Conservation (phyloP, 2,797 vertebrate genomes). For the Lacerta bilineata region DNA sequence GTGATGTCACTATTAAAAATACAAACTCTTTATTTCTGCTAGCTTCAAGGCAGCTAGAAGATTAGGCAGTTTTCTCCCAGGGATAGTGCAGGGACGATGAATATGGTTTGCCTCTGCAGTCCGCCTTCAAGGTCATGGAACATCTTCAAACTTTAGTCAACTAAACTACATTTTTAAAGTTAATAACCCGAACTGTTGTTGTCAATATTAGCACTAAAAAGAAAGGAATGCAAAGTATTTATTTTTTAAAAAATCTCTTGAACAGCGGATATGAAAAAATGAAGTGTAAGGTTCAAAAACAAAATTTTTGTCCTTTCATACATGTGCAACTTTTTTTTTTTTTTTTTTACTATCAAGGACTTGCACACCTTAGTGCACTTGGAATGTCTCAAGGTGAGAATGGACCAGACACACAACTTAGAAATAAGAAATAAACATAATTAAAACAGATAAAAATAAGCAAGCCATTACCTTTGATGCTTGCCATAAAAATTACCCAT, state of each 20-base stretch:
- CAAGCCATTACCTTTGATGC: conserved; percentile 83
- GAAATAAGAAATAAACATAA: conserved; percentile 54
- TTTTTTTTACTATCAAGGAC: conserved; percentile 21
- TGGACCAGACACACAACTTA: neutral
- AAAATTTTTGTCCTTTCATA: neutral
- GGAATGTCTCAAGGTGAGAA: conserved; percentile 25
- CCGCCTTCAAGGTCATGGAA: neutral
- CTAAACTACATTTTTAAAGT: neutral
- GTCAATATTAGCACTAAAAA: neutral
- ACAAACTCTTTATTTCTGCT: neutral
- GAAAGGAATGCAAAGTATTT: neutral
- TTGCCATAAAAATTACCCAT: conserved; percentile 89
- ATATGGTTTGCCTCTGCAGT: neutral
- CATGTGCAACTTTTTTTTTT: neutral
- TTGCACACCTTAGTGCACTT: neutral
- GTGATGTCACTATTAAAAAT: neutral
- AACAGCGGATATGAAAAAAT: neutral
- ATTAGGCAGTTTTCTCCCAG: neutral
- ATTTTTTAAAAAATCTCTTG: neutral
- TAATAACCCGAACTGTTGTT: neutral
- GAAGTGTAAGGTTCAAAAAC: neutral
- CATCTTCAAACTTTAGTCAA: neutral
- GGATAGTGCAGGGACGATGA: neutral
- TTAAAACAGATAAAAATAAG: conserved; percentile 72
- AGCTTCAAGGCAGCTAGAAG: neutral